Conservation (phyloP, 2,888 invertebrate genomes). For the Aleiodes testaceus region DNA sequence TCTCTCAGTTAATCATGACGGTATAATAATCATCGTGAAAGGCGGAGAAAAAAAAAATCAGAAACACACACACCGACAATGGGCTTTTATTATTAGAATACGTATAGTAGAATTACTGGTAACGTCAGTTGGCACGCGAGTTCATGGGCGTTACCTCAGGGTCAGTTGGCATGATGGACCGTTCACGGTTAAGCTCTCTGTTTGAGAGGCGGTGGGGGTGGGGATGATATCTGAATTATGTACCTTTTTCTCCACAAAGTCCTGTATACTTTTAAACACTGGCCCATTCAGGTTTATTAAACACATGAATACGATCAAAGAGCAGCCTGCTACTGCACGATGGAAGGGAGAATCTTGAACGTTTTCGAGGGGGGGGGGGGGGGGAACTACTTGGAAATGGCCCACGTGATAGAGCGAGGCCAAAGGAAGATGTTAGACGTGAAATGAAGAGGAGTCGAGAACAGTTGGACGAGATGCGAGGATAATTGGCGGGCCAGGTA, state of each 20-base stretch:
- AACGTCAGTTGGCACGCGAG: slow-evolving; percentile 70
- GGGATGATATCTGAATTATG: slow-evolving; percentile 69
- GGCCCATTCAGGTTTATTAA: not conserved
- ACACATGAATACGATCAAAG: not conserved
- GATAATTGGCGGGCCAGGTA: slow-evolving; percentile 68
- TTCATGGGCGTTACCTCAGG: slow-evolving; percentile 50
- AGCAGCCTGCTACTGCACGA: slow-evolving; percentile 27
- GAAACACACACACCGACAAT: not conserved
- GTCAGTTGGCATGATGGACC: slow-evolving; percentile 47
- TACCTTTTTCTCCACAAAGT: slow-evolving; percentile 34
- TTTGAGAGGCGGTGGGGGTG: slow-evolving; percentile 52
- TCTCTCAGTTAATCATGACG: too few species aligned
- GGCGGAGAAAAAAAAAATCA: slow-evolving; percentile 21
- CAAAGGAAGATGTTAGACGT: slow-evolving; percentile 32
- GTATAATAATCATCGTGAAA: slow-evolving; percentile 10
- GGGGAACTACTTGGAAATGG: too few species aligned
- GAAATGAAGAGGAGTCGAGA: slow-evolving; percentile 46
- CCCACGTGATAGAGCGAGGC: slow-evolving; percentile 9
- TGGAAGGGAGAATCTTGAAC: slow-evolving; percentile 25
- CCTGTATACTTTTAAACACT: not conserved
- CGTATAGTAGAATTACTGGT: slow-evolving; percentile 50
- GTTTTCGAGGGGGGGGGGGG: not conserved
- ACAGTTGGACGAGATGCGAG: slow-evolving; percentile 66
- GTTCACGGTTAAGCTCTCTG: slow-evolving; percentile 44
- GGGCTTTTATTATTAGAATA: slow-evolving; percentile 18